Conservation (phyloP, 2,113 vertebrate species). For the Copsychus sechellarum region DNA sequence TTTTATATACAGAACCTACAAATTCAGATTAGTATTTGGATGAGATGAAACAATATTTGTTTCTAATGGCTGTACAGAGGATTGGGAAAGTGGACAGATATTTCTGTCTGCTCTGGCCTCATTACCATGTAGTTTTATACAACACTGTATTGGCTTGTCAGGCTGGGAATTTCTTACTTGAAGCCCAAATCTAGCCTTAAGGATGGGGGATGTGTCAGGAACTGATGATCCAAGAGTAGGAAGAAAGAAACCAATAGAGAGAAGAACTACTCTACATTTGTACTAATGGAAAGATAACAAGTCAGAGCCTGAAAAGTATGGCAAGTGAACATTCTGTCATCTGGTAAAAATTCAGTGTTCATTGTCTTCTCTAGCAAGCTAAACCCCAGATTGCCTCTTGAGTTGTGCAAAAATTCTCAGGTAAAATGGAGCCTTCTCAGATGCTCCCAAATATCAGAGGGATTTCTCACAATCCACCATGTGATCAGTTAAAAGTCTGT, state of each 20-base stretch:
- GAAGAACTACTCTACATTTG: neutral
- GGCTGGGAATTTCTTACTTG: neutral
- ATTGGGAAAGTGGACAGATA: neutral
- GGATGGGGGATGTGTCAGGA: too few species aligned
- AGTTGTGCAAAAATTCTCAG: neutral
- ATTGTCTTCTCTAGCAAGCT: neutral
- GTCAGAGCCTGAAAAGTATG: neutral
- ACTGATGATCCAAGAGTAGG: neutral
- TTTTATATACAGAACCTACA: neutral
- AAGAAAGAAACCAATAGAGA: neutral
- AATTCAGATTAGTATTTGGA: neutral
- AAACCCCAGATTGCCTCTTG: neutral
- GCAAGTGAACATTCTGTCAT: neutral
- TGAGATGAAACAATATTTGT: neutral
- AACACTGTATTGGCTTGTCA: neutral
- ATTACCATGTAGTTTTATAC: neutral
- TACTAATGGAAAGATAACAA: neutral
- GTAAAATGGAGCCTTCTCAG: neutral
- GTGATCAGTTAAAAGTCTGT: neutral
- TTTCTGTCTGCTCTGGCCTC: neutral
- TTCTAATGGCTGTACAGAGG: neutral
- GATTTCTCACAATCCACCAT: neutral
- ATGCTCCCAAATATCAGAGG: neutral
- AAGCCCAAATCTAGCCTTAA: neutral
- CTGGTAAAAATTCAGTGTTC: neutral